Percentiles rank a stretch among this genome's conserved stretches.
Conservation (phyloP, 2,113 vertebrate genomes). For the Accipiter cooperii region DNA sequence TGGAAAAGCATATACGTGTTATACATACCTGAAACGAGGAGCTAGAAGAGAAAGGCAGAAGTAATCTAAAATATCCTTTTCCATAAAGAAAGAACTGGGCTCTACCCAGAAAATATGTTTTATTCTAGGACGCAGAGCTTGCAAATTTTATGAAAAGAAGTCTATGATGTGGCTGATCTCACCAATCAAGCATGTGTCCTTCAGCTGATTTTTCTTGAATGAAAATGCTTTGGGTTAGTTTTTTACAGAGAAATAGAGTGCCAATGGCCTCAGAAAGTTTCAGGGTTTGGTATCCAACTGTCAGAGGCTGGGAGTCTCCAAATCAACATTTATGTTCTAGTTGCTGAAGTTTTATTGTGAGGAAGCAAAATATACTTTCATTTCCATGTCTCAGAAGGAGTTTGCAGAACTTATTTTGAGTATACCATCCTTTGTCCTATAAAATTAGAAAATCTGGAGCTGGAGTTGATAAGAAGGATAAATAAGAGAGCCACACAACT, state of each 20-base stretch:
- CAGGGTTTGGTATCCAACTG: background rate
- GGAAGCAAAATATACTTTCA: background rate
- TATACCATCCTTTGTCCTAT: background rate
- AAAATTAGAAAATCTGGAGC: background rate
- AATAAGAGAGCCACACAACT: background rate
- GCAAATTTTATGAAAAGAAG: background rate
- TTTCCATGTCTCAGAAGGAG: background rate
- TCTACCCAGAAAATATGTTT: background rate
- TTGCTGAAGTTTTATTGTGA: background rate
- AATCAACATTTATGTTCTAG: background rate
- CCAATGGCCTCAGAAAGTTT: background rate
- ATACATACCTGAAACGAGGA: background rate
- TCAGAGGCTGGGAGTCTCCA: fast-evolving
- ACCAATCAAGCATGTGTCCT: background rate
- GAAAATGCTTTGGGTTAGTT: background rate
- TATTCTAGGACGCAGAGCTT: background rate
- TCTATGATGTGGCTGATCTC: background rate
- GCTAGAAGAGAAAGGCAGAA: background rate
- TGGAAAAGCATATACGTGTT: background rate
- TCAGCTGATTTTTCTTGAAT: background rate
- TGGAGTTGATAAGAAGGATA: background rate
- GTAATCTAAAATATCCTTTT: background rate
- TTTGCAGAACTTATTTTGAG: background rate
- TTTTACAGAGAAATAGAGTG: background rate
- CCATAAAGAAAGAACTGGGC: background rate